Conservation (phyloP, 2,888 invertebrate genomes). For the Drosophila testacea region DNA sequence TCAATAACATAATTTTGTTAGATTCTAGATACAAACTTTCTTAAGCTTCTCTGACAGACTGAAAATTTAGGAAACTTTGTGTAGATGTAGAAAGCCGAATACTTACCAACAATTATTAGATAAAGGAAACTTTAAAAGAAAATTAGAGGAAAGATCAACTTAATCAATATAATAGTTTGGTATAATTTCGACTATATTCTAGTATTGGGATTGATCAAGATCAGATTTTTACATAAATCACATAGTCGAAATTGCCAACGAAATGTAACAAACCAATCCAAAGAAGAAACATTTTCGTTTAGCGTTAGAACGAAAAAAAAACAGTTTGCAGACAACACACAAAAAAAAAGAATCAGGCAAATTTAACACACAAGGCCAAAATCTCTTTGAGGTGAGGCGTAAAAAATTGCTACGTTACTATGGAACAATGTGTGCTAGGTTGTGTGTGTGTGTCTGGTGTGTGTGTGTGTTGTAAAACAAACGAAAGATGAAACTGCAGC, state of each 20-base stretch:
- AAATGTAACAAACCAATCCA: neutral
- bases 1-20: too few relatives aligned
- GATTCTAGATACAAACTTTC: too few relatives aligned
- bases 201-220: too few relatives aligned
- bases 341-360: conserved; percentile 14
- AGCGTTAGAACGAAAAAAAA: neutral
- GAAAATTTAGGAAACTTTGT: too few relatives aligned
- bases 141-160: too few relatives aligned
- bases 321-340: conserved; percentile 2
- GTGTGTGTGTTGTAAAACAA: conserved; percentile 56
- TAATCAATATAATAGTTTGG: too few relatives aligned
- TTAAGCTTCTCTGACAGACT: too few relatives aligned
- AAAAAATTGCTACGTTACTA: conserved; percentile 48
- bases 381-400: conserved; percentile 67
- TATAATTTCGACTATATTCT: too few relatives aligned
- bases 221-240: neutral
- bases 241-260: conserved; percentile 4
- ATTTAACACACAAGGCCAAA: conserved; percentile 51
- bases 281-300: conserved; percentile 17
- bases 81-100: too few relatives aligned
- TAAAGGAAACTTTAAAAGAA: too few relatives aligned
- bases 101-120: too few relatives aligned
- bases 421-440: neutral
- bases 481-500: conserved; percentile 69
- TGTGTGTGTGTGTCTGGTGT: conserved; percentile 22